Evolutionary conservation across 2,888 invertebrate species (phyloP).

Genomic region (Eumerus sabulonum): DNA sequence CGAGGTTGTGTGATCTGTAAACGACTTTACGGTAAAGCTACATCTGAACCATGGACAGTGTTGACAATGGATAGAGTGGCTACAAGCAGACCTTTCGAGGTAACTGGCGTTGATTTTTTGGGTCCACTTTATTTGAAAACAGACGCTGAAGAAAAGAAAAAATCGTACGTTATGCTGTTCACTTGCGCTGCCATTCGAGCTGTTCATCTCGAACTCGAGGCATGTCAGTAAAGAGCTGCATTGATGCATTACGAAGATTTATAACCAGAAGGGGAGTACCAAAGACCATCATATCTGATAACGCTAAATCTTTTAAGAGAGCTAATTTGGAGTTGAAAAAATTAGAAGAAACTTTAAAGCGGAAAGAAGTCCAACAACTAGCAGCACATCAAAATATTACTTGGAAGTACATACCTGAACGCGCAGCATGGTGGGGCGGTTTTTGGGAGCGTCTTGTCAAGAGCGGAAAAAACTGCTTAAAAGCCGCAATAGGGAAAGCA

Average conservation of each 20-base stretch:
- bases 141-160: background rate
- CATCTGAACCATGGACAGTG: background rate
- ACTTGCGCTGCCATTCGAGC: conserved; percentile 29
- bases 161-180: conserved; percentile 18
- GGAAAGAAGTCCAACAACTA: conserved; percentile 36
- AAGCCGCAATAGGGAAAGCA: conserved; percentile 32
- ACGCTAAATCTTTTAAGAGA: conserved; percentile 53
- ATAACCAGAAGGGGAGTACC: conserved; percentile 44
- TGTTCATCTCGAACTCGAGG: conserved; percentile 56
- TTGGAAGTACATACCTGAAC: conserved; percentile 12
- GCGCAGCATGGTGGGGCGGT: background rate
- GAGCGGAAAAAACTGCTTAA: conserved; percentile 4
- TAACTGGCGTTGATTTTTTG: conserved; percentile 1
- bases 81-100: background rate
- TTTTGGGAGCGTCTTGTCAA: conserved; percentile 21
- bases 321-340: conserved; percentile 9
- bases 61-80: background rate
- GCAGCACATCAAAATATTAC: conserved; percentile 22
- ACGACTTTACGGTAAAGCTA: background rate
- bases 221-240: conserved; percentile 52
- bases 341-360: background rate
- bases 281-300: conserved; percentile 48
- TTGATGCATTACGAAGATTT: conserved; percentile 55
- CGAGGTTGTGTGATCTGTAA: conserved; percentile 14
- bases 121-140: conserved; percentile 10